Conservation (phyloP, 1,140 invertebrate genomes). For the Trachymyrmex septentrionalis region DNA sequence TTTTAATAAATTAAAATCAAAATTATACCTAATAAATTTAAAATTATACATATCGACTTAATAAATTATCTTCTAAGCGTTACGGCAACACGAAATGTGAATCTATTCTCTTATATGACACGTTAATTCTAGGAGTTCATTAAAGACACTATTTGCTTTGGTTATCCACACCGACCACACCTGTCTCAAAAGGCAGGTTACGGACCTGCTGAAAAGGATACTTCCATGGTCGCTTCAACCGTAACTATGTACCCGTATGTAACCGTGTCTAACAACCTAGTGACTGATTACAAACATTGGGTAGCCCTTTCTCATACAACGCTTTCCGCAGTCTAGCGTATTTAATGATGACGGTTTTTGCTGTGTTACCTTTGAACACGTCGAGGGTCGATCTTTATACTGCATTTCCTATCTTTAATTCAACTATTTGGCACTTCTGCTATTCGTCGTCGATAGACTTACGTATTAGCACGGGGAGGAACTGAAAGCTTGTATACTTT, state of each 20-base stretch:
- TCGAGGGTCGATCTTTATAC: constrained; percentile 18
- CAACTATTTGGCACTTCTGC: constrained; percentile 28
- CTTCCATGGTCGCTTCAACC: constrained; percentile 39
- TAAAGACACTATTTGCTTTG: constrained; percentile 41
- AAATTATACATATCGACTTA: background rate
- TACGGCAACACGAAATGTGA: background rate
- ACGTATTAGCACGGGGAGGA: constrained; percentile 1
- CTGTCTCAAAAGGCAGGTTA: constrained; percentile 40
- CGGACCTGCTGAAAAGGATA: constrained; percentile 52
- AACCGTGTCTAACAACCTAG: constrained; percentile 65
- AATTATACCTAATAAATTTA: too few relatives aligned
- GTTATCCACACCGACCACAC: constrained; percentile 32
- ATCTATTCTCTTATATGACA: constrained; percentile 1
- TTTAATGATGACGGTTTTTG: constrained; percentile 61
- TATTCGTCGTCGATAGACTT: constrained; percentile 6
- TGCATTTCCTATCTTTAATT: background rate
- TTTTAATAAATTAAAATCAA: too few relatives aligned
- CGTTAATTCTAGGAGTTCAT: constrained; percentile 23
- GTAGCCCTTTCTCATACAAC: constrained; percentile 16
- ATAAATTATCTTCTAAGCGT: background rate
- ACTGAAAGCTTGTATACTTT: background rate
- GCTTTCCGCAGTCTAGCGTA: constrained; percentile 13
- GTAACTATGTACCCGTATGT: constrained; percentile 58
- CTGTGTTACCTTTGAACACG: constrained; percentile 44
- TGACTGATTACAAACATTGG: constrained; percentile 73